Base-by-base conservation (phyloP, 1,140 invertebrate species). In the Hylaeus anthracinus region DNA sequence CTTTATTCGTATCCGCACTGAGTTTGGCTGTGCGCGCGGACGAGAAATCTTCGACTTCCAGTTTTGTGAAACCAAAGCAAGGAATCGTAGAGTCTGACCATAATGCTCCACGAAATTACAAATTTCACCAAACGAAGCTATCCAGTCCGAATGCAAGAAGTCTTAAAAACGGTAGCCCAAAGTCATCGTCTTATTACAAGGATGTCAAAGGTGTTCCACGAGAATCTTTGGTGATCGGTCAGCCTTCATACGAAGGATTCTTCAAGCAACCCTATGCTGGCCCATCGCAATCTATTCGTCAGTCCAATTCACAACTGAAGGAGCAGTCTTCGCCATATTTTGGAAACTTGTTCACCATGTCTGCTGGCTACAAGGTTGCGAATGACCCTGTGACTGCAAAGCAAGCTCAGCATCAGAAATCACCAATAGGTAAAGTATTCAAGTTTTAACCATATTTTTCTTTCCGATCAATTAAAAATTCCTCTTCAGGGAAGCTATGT, bases 311-410 rank as follows among this genome's bases (percentile, higher is more conserved):
- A 14, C 58, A 63, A 41, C 58, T 26, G 8, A 74, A 39, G n/a
- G 71, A 48, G 9, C 66, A 45, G 5, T 26, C 67, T 3, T 26
- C 58, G 8, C 53, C 84, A 12, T 85, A 85, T 39, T 69, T 76
- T 0, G 58, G 37, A 6, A 60, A 72, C 8, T n/a, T 85, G 41
- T 79, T 73, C 37, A 79, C 71, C 14, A 79, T 79, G 15, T 58
- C 70, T 1, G 43, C 70, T 8, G 71, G 77, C 0, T 79, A 73
- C 5, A 79, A 73, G 58, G 37, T 73, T 3, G 10, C 12, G 2
- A 14, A 1, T 4, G 70, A 73, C n/a, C 26, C 8, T 9, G 41
- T 14, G 14, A 43, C 71, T 0, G 3, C 15, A 5, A 73, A n/a
- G 9, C 70, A 64, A 43, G 0, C 15, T 1, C 45, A 9, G 2